phyloP scores from a whole-genome alignment of 1,140 invertebrate species.

The Paraescarpia echinospica region DNA sequence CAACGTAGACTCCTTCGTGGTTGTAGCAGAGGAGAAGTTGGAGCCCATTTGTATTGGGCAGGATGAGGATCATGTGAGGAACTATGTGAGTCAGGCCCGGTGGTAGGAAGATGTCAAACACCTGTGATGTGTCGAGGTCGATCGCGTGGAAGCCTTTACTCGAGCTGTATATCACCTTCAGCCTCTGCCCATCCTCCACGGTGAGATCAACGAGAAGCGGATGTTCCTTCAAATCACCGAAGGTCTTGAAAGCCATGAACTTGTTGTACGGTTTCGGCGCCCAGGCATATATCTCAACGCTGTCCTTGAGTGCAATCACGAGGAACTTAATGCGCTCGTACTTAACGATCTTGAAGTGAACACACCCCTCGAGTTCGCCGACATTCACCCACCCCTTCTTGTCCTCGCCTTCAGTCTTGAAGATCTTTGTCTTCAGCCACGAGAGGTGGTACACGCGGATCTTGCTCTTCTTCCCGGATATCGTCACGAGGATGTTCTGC shows the following conservation, averaged over 20 bases:
- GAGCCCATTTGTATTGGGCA: conserved; percentile 98
- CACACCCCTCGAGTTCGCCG: conserved; percentile 96
- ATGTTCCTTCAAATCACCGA: conserved; percentile 73
- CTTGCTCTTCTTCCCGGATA: conserved; percentile 98
- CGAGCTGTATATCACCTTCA: conserved; percentile 99
- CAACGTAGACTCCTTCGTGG: conserved; percentile 98
- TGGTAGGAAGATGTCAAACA: conserved; percentile 98
- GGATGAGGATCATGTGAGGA: conserved; percentile 97
- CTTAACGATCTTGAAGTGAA: conserved; percentile 99
- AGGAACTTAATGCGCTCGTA: conserved; percentile 92
- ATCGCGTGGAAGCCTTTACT: conserved; percentile 98
- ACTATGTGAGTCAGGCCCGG: conserved; percentile 95
- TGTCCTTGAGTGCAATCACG: conserved; percentile 97
- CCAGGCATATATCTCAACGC: conserved; percentile 99
- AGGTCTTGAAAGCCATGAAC: conserved; percentile 99
- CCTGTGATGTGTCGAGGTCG: conserved; percentile 94
- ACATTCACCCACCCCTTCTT: conserved; percentile 99
- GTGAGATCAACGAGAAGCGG: conserved; percentile 96
- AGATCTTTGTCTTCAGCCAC: conserved; percentile 98
- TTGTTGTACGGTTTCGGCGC: conserved; percentile 99
- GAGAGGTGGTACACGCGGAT: conserved; percentile 98
- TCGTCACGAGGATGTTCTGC: conserved; percentile 98
- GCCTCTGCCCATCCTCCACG: conserved; percentile 87
- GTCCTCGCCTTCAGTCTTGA: conserved; percentile 91
- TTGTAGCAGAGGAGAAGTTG: conserved; percentile 97